Percentiles rank a stretch among this genome's conserved stretches.
phyloP scores from a whole-genome alignment of 2,888 invertebrate genomes.

The Pterobdella sp. region DNA sequence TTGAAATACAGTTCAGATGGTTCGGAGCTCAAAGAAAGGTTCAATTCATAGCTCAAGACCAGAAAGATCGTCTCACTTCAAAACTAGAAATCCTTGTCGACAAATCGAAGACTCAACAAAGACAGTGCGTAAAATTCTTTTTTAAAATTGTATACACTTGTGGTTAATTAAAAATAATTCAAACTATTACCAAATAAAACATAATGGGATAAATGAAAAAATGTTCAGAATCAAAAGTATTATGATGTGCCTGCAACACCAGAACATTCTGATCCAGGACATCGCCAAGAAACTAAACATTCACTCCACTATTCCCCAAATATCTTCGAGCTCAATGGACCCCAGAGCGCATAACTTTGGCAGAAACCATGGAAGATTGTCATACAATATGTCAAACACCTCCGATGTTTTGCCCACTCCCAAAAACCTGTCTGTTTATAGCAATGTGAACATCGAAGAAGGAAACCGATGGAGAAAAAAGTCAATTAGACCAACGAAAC shows the following conservation, averaged over 20 bases:
- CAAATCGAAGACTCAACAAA: constrained; percentile 33
- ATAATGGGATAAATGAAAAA: too few relatives aligned
- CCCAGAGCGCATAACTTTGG: too few relatives aligned
- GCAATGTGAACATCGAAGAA: constrained; percentile 19
- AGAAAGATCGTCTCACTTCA: constrained; percentile 34
- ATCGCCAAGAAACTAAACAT: constrained; percentile 35
- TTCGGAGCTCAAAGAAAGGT: constrained; percentile 34
- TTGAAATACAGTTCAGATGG: constrained; percentile 32
- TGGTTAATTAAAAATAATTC: too few relatives aligned
- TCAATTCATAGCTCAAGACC: constrained; percentile 38
- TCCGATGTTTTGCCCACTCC: constrained; percentile 5
- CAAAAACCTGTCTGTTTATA: constrained; percentile 15
- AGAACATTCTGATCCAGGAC: constrained; percentile 35
- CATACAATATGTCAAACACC: background rate
- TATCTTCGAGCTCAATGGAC: background rate
- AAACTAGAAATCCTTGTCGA: constrained; percentile 33
- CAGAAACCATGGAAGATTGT: background rate
- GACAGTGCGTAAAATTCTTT: too few relatives aligned
- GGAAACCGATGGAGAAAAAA: constrained; percentile 23
- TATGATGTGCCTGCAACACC: constrained; percentile 33
- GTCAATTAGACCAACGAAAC: constrained; percentile 21
- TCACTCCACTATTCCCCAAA: background rate
- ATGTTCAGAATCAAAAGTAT: constrained; percentile 33
- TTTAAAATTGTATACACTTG: too few relatives aligned
- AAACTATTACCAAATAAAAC: too few relatives aligned